Percentiles rank a stretch among this genome's conserved stretches.
phyloP scores from a whole-genome alignment of 2,888 invertebrate species.

The Zelleria hepariella region DNA sequence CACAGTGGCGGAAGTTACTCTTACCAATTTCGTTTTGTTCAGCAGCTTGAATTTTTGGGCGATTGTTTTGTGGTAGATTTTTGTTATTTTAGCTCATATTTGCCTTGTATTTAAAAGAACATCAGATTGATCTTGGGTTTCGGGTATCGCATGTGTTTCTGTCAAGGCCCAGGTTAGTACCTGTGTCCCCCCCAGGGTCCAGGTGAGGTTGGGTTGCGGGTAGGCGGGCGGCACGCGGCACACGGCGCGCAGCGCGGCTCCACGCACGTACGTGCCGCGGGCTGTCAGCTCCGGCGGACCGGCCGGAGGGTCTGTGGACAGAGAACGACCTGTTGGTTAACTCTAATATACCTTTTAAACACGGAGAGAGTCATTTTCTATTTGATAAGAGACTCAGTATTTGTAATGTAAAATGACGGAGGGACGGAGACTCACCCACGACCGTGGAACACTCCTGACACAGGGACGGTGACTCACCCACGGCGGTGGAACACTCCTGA shows the following conservation, averaged over 20 bases:
- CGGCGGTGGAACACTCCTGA: too few relatives aligned
- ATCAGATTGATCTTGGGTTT: background rate
- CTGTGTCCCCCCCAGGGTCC: slow-evolving; percentile 72
- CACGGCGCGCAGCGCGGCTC: slow-evolving; percentile 71
- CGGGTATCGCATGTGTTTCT: background rate
- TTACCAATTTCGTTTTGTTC: background rate
- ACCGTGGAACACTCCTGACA: too few relatives aligned
- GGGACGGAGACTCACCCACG: too few relatives aligned
- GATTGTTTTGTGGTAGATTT: too few relatives aligned
- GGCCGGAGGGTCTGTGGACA: slow-evolving; percentile 69
- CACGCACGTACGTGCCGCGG: slow-evolving; percentile 67
- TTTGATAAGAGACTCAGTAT: too few relatives aligned
- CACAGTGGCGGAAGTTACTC: background rate
- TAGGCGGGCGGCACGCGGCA: slow-evolving; percentile 73
- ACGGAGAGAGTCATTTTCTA: background rate
- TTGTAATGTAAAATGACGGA: too few relatives aligned
- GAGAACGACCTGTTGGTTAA: background rate
- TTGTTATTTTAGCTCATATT: too few relatives aligned
- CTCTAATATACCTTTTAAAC: background rate
- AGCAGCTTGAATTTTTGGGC: too few relatives aligned
- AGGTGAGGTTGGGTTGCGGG: slow-evolving; percentile 74
- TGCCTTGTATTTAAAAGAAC: too few relatives aligned
- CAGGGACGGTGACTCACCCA: too few relatives aligned
- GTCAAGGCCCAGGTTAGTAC: slow-evolving; percentile 22
- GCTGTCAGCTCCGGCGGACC: slow-evolving; percentile 68